Conservation (phyloP, 1,140 invertebrate species). For the Druon quercuslanigerum region DNA sequence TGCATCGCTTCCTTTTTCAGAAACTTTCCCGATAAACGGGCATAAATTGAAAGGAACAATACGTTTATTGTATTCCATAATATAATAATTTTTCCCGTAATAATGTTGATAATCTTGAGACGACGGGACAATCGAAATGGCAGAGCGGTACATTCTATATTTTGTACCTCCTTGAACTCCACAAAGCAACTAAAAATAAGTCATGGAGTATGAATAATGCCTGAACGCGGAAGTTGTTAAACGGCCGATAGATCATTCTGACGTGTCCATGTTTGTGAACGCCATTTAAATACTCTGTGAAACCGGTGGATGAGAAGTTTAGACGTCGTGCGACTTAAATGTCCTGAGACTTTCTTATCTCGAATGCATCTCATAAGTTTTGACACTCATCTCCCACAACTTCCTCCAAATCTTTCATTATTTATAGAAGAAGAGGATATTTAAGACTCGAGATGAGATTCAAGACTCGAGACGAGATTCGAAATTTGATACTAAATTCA, state of each 20-base stretch:
- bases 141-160: conserved; percentile 8
- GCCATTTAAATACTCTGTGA: conserved; percentile 5
- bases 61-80: conserved; percentile 15
- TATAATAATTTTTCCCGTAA: conserved; percentile 12
- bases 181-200: conserved; percentile 12
- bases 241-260: conserved; percentile 25
- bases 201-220: conserved; percentile 25
- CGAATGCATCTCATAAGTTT: not conserved
- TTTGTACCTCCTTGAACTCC: not conserved
- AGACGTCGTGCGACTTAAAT: conserved; percentile 27
- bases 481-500: too few relatives aligned
- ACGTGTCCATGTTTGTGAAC: conserved; percentile 24
- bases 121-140: conserved; percentile 6
- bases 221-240: conserved; percentile 19
- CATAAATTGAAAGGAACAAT: conserved; percentile 5
- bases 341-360: conserved; percentile 16
- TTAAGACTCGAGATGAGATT: too few relatives aligned
- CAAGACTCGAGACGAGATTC: too few relatives aligned
- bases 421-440: not conserved
- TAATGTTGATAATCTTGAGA: not conserved
- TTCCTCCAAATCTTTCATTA: conserved; percentile 9
- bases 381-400: conserved; percentile 25
- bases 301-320: conserved; percentile 3
- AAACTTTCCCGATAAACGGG: not conserved
- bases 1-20: conserved; percentile 9